Evolutionary conservation across 2,113 vertebrate genomes (phyloP), one percentile per base, ranked within the genome.

Genomic region (Thamnophis sirtalis): DNA sequence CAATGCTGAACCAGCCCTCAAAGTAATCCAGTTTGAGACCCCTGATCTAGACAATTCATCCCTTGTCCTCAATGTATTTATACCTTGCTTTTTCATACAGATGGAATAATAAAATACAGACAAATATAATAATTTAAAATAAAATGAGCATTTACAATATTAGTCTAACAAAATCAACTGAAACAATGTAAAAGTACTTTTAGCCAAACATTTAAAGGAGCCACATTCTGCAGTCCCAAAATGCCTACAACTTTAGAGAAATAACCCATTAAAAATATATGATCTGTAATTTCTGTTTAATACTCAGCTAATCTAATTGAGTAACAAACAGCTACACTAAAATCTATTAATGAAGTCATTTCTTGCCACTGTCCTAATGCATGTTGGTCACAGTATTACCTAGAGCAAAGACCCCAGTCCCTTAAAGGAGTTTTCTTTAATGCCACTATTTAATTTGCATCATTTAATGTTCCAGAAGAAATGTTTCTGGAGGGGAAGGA

Each of bases 381-480:
- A 53, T 92, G 22, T 92, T 63, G 48, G 73, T 85, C 73, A 89
- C 48, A 84, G 43, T 43, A 28, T n/a, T 28, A 60, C 28, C 50
- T 24, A 60, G 11, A 43, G 28, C 87, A 89, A 89, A 85, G 73
- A 89, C 28, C 28, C 53, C 48, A 2, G 55, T 53, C 15, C 54
- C 91, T 80, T 48, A 43, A 80, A 89, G 91, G 54, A 92, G 73
- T 80, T 80, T 92, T 89, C 54, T 89, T 92, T 89, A 92, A 80
- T 89, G 73, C 22, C 48, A 63, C 91, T 92, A 56, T 88, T 89
- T 92, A 92, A 89, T 92, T 86, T 92, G 91, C 88, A 85, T 55
- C 80, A 63, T 92, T 89, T 89, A 89, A 85, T 60, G 54, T 51
- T 60, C 54, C 91, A 53, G 2, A 26, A 55, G 87, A 80, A 80